Evolutionary conservation across 1,140 invertebrate genomes (phyloP).

Genomic region (Gryllus bimaculatus): DNA sequence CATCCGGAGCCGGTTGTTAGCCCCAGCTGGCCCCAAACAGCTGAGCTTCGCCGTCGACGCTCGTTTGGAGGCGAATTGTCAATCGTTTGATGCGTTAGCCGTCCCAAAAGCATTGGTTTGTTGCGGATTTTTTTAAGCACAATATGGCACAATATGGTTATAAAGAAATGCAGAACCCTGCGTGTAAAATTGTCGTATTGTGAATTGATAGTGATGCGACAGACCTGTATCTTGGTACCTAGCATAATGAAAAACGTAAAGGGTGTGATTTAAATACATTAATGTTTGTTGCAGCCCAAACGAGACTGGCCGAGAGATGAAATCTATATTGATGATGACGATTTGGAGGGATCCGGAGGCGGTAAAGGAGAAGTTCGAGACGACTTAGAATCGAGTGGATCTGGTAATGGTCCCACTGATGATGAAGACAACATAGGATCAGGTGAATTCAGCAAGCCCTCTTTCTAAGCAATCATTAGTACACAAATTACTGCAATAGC

Average conservation of each 20-base stretch:
- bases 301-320: conserved; percentile 30
- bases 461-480: conserved; percentile 12
- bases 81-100: background rate
- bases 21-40: background rate
- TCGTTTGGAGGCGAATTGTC: background rate
- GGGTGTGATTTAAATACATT: background rate
- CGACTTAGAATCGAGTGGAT: conserved; percentile 58
- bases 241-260: too few relatives aligned
- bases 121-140: background rate
- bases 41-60: background rate
- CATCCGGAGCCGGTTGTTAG: background rate
- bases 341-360: conserved; percentile 40
- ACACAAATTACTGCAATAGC: too few relatives aligned
- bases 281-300: conserved; percentile 11
- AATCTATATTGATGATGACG: conserved; percentile 39
- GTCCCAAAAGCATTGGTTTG: background rate
- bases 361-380: conserved; percentile 42
- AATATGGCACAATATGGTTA: too few relatives aligned
- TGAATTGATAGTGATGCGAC: background rate
- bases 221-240: too few relatives aligned
- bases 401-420: conserved; percentile 52
- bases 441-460: conserved; percentile 16
- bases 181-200: background rate
- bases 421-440: conserved; percentile 44
- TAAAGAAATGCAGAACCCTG: background rate